Conservation (phyloP, 2,113 vertebrate species). For the Bubo blakistoni region DNA sequence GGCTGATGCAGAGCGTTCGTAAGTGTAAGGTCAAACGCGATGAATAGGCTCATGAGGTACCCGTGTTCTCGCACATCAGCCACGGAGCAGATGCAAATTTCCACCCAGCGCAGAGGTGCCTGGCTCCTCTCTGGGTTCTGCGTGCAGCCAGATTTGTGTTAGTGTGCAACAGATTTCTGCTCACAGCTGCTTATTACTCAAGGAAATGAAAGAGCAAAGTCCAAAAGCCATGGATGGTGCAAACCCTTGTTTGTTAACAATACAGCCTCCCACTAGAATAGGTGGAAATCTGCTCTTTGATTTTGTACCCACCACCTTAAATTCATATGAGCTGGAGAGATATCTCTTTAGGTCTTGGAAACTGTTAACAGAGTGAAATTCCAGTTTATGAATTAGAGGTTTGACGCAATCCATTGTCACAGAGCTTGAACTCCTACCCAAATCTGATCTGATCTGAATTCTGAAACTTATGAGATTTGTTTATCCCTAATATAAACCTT, state of each 20-base stretch:
- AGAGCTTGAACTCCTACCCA: not conserved
- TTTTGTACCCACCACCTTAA: not conserved
- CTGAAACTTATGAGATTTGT: not conserved
- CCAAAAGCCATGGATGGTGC: not conserved
- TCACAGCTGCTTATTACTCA: not conserved
- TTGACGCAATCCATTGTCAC: not conserved
- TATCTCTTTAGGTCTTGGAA: not conserved
- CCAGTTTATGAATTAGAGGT: not conserved
- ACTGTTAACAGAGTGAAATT: not conserved
- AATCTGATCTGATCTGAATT: not conserved
- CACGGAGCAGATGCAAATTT: not conserved
- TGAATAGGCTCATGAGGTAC: not conserved
- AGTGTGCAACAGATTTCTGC: not conserved
- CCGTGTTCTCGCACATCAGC: fast-evolving
- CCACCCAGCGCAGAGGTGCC: not conserved
- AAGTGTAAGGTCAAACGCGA: fast-evolving
- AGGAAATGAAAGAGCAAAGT: not conserved
- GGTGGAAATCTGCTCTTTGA: not conserved
- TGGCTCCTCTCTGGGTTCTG: not conserved
- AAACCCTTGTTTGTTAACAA: not conserved
- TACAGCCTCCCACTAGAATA: not conserved
- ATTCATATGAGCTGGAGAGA: not conserved
- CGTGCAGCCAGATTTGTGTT: not conserved
- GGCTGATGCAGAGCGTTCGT: not conserved
- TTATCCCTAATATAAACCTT: not conserved